Base-by-base conservation (phyloP, 2,113 vertebrate genomes). In the Hippoglossus stenolepis region DNA sequence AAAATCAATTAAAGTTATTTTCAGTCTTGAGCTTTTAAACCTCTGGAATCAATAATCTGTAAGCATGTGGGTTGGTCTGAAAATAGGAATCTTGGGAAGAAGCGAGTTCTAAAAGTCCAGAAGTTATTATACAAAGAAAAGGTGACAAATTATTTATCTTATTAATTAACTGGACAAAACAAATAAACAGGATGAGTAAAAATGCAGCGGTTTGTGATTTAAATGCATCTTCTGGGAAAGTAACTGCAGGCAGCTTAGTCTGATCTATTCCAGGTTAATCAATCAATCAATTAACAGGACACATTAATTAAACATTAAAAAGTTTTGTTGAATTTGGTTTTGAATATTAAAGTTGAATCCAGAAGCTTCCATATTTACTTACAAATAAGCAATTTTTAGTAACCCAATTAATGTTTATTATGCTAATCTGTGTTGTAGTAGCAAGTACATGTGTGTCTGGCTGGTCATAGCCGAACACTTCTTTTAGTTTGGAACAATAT, bases 21-120 rank as follows among this genome's bases (percentile, higher is more conserved):
- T 43, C 40, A 12, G 40, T 43, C 2, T 43, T 43, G 12, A 84
- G 75, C 84, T 40, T 85, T 85, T 79, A 71, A 83, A 79, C 38
- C 74, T 63, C 54, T 26, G 56, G 31, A 58, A 84, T 82, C 17
- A 54, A 68, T 82, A 79, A 31, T 87, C 20, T 65, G 57, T 57
- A 63, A 78, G 70, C 63, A 68, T 47, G 47, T 47, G 56, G n/a
- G 77, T 83, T 76, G 66, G 23, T 12, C 40, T 3, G 24, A 64
- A 54, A 75, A 65, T 43, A 45, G 31, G 40, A 72, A 47, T 75
- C 24, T 73, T 74, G 57, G 26, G 9, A 65, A 65, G 38, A 58
- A 57, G 40, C 10, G 3, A 12, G 40, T 13, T 43, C n/a, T 20
- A 61, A 59, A 2, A 66, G 59, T 64, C 13, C 2, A 20, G 7